Evolutionary conservation across 2,113 vertebrate genomes (phyloP), one percentile per base, ranked within the genome.

Genomic region (Archilochus colubris): DNA sequence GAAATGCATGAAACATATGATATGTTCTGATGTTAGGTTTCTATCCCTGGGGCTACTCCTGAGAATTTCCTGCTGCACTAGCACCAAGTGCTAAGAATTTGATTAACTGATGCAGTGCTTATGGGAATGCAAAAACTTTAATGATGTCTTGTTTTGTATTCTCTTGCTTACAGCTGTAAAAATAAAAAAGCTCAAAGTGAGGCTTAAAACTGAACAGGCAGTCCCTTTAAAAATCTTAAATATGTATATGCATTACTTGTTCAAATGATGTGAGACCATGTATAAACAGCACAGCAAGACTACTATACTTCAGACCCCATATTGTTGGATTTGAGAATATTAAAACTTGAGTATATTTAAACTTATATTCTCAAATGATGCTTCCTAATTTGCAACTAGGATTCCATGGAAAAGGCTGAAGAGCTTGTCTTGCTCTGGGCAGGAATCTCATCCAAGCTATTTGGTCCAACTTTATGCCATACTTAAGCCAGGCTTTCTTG

Each of bases 231-330:
- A 84, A 75, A 44, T 28, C 43, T 61, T 33, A 20, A 54, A 0
- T 31, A 51, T 63, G 12, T 66, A 0, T 31, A 51, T 63, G 12
- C 61, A 67, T 61, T 54, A 83, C 21, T 18, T 23, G 54, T 58
- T 16, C 43, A 76, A 68, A 77, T 28, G 18, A 76, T 10, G 27
- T 4, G 4, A 91, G 22, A 46, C 9, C 64, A 38, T 53, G 79
- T 48, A 63, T 78, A 68, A 64, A n/a, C 21, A 58, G 33, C 43
- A 36, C 15, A 16, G 43, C 33, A 82, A 72, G 27, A 57, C 14
- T 31, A n/a, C 33, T 1, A 0, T 23, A 63, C 31, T 58, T 81
- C 61, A 82, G 25, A 69, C 12, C 8, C 21, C 70, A 0, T 63
- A 31, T 13, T 86, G 91, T 76, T 51, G 9, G 44, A 73, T 25